Evolutionary conservation across 2,888 invertebrate genomes (phyloP).

Genomic region (Epistrophella euchroma): DNA sequence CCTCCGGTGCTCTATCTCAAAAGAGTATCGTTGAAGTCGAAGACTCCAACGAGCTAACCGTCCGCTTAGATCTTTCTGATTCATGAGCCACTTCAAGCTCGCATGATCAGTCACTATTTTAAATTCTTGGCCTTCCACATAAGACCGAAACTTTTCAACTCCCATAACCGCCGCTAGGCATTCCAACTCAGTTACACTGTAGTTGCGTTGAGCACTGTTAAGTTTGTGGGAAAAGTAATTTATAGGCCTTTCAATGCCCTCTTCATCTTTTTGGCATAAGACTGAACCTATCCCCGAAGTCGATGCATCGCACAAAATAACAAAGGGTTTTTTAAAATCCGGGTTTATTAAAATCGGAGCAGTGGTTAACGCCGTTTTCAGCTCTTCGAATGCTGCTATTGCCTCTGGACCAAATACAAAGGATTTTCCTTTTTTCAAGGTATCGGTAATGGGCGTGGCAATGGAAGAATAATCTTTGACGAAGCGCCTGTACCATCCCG

Average conservation of each 20-base stretch:
- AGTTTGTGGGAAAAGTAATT: slow-evolving; percentile 19
- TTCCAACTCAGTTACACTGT: slow-evolving; percentile 34
- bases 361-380: background rate
- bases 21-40: slow-evolving; percentile 74
- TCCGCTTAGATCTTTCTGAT: slow-evolving; percentile 69
- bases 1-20: slow-evolving; percentile 24
- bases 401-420: background rate
- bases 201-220: slow-evolving; percentile 23
- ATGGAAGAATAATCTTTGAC: background rate
- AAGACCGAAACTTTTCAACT: slow-evolving; percentile 21
- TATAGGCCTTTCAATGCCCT: background rate
- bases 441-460: background rate
- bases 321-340: background rate
- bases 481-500: background rate
- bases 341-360: background rate
- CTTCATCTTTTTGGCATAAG: background rate
- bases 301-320: background rate
- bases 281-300: background rate
- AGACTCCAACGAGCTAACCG: slow-evolving; percentile 76
- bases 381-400: background rate
- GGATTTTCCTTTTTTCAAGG: background rate
- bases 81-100: slow-evolving; percentile 76
- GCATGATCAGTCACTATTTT: slow-evolving; percentile 19
- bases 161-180: slow-evolving; percentile 28
- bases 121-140: slow-evolving; percentile 17